Base-by-base conservation (phyloP, 2,888 invertebrate genomes). In the Pseudococcus longispinus region DNA sequence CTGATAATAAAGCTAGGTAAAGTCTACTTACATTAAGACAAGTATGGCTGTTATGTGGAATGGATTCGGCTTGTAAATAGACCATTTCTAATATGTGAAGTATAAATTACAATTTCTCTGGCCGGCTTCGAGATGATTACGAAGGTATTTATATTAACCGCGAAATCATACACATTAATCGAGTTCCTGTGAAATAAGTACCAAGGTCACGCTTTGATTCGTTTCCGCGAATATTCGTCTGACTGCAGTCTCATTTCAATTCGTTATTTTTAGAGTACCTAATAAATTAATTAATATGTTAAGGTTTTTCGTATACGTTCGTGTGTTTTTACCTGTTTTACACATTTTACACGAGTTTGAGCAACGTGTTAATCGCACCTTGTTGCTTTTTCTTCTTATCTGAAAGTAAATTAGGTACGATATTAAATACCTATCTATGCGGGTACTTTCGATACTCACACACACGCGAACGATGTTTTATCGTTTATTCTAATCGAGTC, bases 141-240 rank as follows among this genome's bases (percentile, higher is more conserved):
- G 23, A 2, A 23, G 11, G 8, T 23, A 23, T 0, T 23, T 60
- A 60, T 60, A 60, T 60, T 23, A 60, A 60, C 60, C 70, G 70
- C 70, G 70, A 70, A 70, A 70, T 70, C 23, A 60, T 60, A 60
- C 60, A 60, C 23, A 60, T 23, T 23, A 13, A 60, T 60, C 23
- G 23, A 60, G 60, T 11, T 60, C 9, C 60, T 23, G 60, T 23
- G 2, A 60, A 60, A 23, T 60, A 60, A 6, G 60, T 23, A 60
- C 60, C 60, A 60, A 60, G 60, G 60, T 60, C 15, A 60, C 60
- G 60, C 60, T 60, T 60, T 60, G 60, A 23, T 60, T 60, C 60
- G 60, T 60, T 23, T 55, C 55, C n/a, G 55, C 60, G 23, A 23
- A 23, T 60, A 0, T 23, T 23, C 60, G 20, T 51, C 51, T 51